phyloP scores from a whole-genome alignment of 2,113 vertebrate species.

The Mustelus asterias region DNA sequence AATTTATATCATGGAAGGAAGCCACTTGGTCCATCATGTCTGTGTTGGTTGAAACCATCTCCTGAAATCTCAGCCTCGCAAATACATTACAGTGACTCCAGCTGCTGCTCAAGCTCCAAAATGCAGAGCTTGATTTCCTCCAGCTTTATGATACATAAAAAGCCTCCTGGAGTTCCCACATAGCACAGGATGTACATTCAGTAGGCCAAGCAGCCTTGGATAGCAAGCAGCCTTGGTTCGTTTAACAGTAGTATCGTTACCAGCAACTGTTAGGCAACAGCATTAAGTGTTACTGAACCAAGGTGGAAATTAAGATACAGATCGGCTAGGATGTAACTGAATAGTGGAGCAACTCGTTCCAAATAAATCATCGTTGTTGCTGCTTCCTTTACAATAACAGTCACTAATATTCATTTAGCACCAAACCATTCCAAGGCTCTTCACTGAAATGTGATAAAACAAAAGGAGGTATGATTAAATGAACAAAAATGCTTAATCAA shows the following conservation, averaged over 20 bases:
- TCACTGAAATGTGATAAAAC: too few relatives aligned
- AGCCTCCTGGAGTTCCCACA: neutral
- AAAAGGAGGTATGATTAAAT: too few relatives aligned
- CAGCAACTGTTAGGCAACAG: neutral
- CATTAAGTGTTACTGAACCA: neutral
- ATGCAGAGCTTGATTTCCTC: neutral
- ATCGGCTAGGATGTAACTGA: neutral
- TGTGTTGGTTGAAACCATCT: neutral
- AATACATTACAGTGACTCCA: neutral
- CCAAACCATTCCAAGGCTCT: too few relatives aligned
- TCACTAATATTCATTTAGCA: neutral
- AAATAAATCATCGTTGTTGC: neutral
- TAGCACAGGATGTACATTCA: neutral
- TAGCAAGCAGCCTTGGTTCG: neutral
- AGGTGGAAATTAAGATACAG: neutral
- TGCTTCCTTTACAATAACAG: neutral
- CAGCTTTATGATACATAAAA: neutral
- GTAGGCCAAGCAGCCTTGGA: neutral
- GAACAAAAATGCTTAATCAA: too few relatives aligned
- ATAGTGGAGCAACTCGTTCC: neutral
- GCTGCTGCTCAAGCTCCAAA: neutral
- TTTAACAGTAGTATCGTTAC: neutral
- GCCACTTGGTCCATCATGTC: neutral
- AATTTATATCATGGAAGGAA: neutral
- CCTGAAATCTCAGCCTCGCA: neutral